Evolutionary conservation across 2,113 vertebrate genomes (phyloP), one percentile per base, ranked within the genome.

Genomic region (Scomber japonicus): DNA sequence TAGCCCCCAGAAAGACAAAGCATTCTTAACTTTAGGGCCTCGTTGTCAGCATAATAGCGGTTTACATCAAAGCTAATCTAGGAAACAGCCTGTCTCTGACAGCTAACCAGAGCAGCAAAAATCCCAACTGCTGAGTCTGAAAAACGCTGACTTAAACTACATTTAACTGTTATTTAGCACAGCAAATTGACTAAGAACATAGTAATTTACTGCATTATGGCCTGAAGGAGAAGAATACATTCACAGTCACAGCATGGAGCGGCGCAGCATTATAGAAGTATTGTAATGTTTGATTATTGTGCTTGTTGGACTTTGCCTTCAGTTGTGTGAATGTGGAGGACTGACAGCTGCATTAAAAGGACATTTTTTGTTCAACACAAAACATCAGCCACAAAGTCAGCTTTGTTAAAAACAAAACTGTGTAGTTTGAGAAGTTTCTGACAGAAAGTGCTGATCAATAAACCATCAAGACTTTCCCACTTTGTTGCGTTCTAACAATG

Each of bases 91-190:
- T 0, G 49, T 54, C 30, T 71, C 44, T 59, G 72, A 78, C 84
- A 87, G 74, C 64, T 27, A 71, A 76, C 50, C 61, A 5, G 24
- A 75, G 71, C 53, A 11, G 19, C 66, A 80, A 16, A 74, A 80
- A 48, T 17, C 11, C 12, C 64, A 6, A 10, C 65, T 69, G 79
- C 74, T 19, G 61, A 83, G 56, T 68, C 31, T 14, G 64, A 60
- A 79, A 86, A 86, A 50, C 12, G 79, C 82, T 84, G 80, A 88
- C 76, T 82, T 76, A 80, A 63, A 69, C 30, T 54, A 55, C 60
- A 71, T 83, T 72, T 78, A 82, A 76, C 55, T 57, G 77, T 79
- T 84, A 70, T 83, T 88, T 78, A 86, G 72, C 60, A 75, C 16
- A 17, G 35, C 57, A 54, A 59, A 21, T 49, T 59, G 78, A 84